These are phyloP conservation scores for Phrynocephalus versicolor DNA, from an alignment of 2,113 vertebrate genomes.

Conservation along the genomic window DNA sequence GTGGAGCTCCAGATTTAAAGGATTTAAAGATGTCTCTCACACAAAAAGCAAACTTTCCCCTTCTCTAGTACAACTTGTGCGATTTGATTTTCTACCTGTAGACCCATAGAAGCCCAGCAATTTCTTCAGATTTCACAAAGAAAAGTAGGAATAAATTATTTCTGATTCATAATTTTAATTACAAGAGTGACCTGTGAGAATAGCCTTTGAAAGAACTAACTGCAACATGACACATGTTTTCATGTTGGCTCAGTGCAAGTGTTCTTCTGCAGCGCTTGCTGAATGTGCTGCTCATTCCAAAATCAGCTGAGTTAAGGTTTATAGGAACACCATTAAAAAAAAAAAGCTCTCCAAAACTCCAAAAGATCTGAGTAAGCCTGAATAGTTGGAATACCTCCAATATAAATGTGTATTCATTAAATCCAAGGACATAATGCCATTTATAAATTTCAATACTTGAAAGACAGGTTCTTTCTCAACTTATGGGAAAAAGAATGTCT, in stretches of 20 bases:
- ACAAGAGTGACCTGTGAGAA: not conserved
- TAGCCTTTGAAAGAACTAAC: not conserved
- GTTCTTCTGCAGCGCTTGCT: not conserved
- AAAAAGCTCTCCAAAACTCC: not conserved
- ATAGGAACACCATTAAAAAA: not conserved
- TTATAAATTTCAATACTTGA: not conserved
- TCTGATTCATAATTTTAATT: not conserved
- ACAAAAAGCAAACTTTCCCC: too few species aligned
- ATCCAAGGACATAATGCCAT: not conserved
- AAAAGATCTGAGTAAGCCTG: not conserved
- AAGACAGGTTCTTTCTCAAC: constrained; percentile 1
- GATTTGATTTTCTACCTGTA: too few species aligned
- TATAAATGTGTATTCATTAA: not conserved
- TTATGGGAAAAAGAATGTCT: not conserved
- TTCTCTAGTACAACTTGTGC: too few species aligned
- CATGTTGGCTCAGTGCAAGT: not conserved
- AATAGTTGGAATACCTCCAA: not conserved
- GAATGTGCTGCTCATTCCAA: not conserved
- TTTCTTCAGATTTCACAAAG: not conserved
- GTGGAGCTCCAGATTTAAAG: too few species aligned
- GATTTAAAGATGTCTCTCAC: too few species aligned
- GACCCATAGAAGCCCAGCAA: too few species aligned
- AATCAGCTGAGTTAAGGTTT: not conserved
- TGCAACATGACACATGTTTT: not conserved
- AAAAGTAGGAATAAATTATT: not conserved